These are phyloP conservation scores for Drosophila novamexicana DNA, from an alignment of 1,140 invertebrate genomes.

Conservation along the genomic window DNA sequence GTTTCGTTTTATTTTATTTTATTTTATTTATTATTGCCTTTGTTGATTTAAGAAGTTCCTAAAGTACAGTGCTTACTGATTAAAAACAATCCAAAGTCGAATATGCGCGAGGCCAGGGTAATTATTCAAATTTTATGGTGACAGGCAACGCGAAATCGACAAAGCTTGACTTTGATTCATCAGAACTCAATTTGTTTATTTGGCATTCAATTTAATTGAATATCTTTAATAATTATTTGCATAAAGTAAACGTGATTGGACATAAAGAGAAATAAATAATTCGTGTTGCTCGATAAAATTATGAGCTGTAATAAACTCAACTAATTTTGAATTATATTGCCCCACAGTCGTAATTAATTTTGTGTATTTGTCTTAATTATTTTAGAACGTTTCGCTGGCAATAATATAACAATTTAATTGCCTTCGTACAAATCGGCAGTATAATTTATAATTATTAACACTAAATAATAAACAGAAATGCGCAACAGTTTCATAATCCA, in stretches of 20 bases:
- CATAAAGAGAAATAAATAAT: too few relatives aligned
- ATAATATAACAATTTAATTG: constrained; percentile 41
- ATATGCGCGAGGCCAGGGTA: background rate
- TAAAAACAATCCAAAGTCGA: constrained; percentile 27
- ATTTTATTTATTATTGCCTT: constrained; percentile 6
- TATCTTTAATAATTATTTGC: background rate
- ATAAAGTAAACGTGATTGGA: too few relatives aligned
- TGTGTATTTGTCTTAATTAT: constrained; percentile 44
- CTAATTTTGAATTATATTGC: constrained; percentile 1
- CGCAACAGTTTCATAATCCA: constrained; percentile 53
- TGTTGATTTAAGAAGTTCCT: constrained; percentile 42
- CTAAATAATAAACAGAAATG: constrained; percentile 55
- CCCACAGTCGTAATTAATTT: constrained; percentile 6
- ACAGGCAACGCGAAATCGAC: too few relatives aligned
- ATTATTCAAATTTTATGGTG: background rate
- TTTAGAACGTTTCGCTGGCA: constrained; percentile 33
- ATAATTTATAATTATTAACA: constrained; percentile 51
- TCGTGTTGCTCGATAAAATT: background rate
- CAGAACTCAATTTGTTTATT: too few relatives aligned
- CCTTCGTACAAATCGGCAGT: constrained; percentile 28
- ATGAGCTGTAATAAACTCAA: constrained; percentile 1
- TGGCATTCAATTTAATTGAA: background rate
- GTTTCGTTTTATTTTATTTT: constrained; percentile 10
- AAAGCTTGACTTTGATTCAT: too few relatives aligned
- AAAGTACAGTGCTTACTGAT: constrained; percentile 33